Conservation (phyloP, 2,113 vertebrate genomes). For the Mesitornis unicolor region DNA sequence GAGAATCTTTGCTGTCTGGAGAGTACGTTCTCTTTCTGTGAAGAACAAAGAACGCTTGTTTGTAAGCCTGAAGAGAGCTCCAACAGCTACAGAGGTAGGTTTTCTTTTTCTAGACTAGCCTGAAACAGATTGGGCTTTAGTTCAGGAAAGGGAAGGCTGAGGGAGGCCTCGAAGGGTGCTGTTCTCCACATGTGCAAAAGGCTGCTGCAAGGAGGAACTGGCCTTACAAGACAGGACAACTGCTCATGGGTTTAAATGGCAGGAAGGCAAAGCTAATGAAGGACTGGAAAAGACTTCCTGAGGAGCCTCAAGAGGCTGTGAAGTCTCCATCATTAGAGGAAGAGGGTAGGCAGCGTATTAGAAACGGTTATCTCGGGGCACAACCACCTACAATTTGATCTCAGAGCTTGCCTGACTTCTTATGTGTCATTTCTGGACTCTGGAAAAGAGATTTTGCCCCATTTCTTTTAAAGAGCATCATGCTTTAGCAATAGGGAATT, state of each 20-base stretch:
- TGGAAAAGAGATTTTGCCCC: not conserved
- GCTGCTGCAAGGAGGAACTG: not conserved
- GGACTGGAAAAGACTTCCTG: not conserved
- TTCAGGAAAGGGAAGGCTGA: not conserved
- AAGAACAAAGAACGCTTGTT: not conserved
- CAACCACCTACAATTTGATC: not conserved
- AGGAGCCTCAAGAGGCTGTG: not conserved
- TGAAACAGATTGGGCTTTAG: not conserved
- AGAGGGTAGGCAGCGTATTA: not conserved
- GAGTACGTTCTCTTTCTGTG: slow-evolving; percentile 79
- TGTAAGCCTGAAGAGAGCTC: not conserved
- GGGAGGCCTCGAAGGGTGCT: not conserved
- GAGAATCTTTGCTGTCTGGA: slow-evolving; percentile 79
- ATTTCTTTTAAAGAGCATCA: not conserved
- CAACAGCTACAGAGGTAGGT: not conserved
- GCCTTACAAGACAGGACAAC: not conserved
- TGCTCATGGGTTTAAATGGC: not conserved
- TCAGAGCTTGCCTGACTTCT: not conserved
- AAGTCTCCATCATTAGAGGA: not conserved
- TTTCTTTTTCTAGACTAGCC: not conserved
- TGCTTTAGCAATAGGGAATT: slow-evolving; percentile 41
- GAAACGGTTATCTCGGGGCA: not conserved
- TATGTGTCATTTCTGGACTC: not conserved
- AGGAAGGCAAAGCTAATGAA: slow-evolving; percentile 1
- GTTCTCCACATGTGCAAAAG: not conserved